These are phyloP conservation scores for Xiphorhynchus elegans DNA, from an alignment of 2,113 vertebrate genomes.

Conservation along the genomic window DNA sequence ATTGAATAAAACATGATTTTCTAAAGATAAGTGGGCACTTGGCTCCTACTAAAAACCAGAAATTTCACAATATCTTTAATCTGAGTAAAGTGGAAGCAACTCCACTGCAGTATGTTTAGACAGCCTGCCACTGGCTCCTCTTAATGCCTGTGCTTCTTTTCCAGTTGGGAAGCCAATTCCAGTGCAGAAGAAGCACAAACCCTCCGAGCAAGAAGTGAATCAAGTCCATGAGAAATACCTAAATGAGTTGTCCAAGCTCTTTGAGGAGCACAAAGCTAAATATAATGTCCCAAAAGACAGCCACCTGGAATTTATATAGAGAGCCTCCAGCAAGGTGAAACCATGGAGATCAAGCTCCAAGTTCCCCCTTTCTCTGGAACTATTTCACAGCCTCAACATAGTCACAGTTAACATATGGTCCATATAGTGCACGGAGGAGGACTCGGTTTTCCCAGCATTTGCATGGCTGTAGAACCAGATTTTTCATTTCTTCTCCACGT, in stretches of 20 bases:
- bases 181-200: slow-evolving; percentile 77
- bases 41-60: not conserved
- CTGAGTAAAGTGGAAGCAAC: not conserved
- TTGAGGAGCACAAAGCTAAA: slow-evolving; percentile 89
- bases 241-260: slow-evolving; percentile 82
- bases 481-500: not conserved
- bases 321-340: not conserved
- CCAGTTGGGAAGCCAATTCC: slow-evolving; percentile 89
- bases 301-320: slow-evolving; percentile 87
- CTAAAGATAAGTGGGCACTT: not conserved
- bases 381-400: not conserved
- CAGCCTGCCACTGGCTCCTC: not conserved
- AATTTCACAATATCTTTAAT: not conserved
- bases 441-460: not conserved
- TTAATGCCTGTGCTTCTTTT: not conserved
- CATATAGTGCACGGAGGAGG: not conserved
- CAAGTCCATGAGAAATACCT: slow-evolving; percentile 84
- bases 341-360: not conserved
- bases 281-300: slow-evolving; percentile 82
- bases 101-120: not conserved
- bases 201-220: slow-evolving; percentile 80
- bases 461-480: not conserved
- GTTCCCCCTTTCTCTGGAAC: not conserved
- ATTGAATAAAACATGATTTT: not conserved
- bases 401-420: not conserved